Evolutionary conservation across 2,888 invertebrate genomes (phyloP), one percentile per base, ranked within the genome.

Genomic region (Clunio marinus): DNA sequence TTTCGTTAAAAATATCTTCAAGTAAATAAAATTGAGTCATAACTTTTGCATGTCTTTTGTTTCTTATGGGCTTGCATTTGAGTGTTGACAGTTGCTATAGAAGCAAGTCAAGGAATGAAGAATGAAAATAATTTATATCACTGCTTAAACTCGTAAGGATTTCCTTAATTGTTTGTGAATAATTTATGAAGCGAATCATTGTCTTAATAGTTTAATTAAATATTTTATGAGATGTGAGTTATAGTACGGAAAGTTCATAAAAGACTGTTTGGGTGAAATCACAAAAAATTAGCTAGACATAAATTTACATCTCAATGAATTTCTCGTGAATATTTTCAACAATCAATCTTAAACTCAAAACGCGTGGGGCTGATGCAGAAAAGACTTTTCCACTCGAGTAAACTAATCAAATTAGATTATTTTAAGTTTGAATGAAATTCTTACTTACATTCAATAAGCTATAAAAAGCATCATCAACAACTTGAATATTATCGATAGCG

Each of bases 391-490:
- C 22, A 51, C n/a, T 51, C 2, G 17, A 3, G n/a, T n/a, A n/a
- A n/a, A n/a, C n/a, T n/a, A n/a, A n/a, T n/a, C n/a, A n/a, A n/a
- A n/a, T n/a, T n/a, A n/a, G n/a, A n/a, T n/a, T n/a, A n/a, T n/a
- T n/a, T n/a, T n/a, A n/a, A n/a, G n/a, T n/a, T n/a, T n/a, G n/a
- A n/a, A n/a, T 51, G 5, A 51, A 22, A 45, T n/a, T 32, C 35
- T 32, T 45, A 83, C 86, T 85, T 80, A 91, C 91, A 75, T 84
- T 89, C 71, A 91, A 80, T 71, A 92, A 79, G 73, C 86, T 84
- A 73, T 88, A 84, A 77, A 85, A 92, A 25, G 91, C 88, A 71
- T 90, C 88, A 74, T 91, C 90, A 46, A 91, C 85, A 55, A 85
- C 80, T 72, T 87, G 84, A 71, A 91, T 83, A 72, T 88, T 88